Conservation (phyloP, 30 jellyfish, hydroid and myxozoan species). For the Hydra vulgaris region DNA sequence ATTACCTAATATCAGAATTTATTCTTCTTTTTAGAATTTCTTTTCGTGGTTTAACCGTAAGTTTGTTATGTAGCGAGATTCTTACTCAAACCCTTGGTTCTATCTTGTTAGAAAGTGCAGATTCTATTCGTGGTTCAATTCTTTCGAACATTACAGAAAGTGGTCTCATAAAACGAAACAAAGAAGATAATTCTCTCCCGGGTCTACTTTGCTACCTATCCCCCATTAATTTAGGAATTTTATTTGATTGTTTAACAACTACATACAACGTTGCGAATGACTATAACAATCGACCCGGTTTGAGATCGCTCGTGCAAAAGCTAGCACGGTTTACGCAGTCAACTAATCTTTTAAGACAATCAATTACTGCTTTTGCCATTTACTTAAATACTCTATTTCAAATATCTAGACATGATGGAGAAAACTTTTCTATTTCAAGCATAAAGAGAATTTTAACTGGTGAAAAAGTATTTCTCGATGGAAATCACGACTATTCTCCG, state of each 20-base stretch:
- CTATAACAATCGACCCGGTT: conserved; percentile 89
- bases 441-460: conserved; percentile 82
- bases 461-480: conserved; percentile 52
- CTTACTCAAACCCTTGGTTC: conserved; percentile 90
- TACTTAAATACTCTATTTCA: conserved; percentile 87
- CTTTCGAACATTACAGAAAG: conserved; percentile 79
- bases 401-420: conserved; percentile 94
- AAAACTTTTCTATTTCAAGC: conserved; percentile 78
- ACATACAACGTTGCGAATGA: conserved; percentile 78
- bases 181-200: conserved; percentile 84
- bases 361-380: conserved; percentile 85
- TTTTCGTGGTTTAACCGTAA: conserved; percentile 73
- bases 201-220: conserved; percentile 86
- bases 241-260: conserved; percentile 80
- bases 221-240: conserved; percentile 73
- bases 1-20: not conserved
- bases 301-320: conserved; percentile 68
- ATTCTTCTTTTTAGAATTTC: conserved; percentile 46
- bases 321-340: conserved; percentile 79
- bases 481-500: conserved; percentile 10
- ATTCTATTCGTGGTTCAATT: conserved; percentile 58
- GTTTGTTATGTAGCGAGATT: conserved; percentile 80
- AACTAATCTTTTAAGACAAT: conserved; percentile 80
- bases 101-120: conserved; percentile 86
- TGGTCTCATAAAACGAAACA: conserved; percentile 75